A percentile compares a stretch with the other conserved stretches of the same genome.
phyloP scores from a whole-genome alignment of 2,797 vertebrate genomes.

The Catostomus latipinnis region DNA sequence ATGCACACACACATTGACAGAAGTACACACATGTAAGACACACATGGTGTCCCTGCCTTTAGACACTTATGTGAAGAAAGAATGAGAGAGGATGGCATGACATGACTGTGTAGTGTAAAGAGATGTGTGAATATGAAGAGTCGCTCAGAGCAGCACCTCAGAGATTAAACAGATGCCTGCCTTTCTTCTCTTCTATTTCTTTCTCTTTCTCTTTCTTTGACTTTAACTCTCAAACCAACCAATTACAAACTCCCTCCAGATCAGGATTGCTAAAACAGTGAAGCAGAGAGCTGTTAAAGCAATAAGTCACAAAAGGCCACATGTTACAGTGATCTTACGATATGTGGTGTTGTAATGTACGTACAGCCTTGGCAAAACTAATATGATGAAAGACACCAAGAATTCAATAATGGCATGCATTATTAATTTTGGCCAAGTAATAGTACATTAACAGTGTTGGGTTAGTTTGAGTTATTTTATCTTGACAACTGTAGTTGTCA shows the following conservation, averaged over 20 bases:
- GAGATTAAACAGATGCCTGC: slow-evolving; percentile 34
- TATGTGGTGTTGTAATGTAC: too few relatives aligned
- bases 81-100: slow-evolving; percentile 34
- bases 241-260: slow-evolving; percentile 18
- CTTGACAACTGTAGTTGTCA: too few relatives aligned
- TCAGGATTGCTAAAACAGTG: slow-evolving; percentile 22
- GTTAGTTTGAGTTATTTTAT: too few relatives aligned
- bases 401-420: too few relatives aligned
- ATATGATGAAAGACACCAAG: too few relatives aligned
- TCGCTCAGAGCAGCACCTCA: slow-evolving; percentile 38
- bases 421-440: too few relatives aligned
- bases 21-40: slow-evolving; percentile 38
- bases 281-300: slow-evolving; percentile 14
- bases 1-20: slow-evolving; percentile 18
- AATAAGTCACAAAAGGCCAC: slow-evolving; percentile 11
- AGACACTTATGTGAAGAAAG: slow-evolving; percentile 16
- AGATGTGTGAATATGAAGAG: slow-evolving; percentile 19
- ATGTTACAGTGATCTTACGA: neutral
- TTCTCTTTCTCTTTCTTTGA: slow-evolving; percentile 25
- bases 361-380: too few relatives aligned
- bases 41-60: slow-evolving; percentile 29
- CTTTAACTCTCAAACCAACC: slow-evolving; percentile 13
- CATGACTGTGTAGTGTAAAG: neutral
- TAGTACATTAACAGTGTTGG: too few relatives aligned
- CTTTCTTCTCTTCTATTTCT: neutral